Conservation (phyloP, 2,113 vertebrate genomes). For the Pao palembangensis region DNA sequence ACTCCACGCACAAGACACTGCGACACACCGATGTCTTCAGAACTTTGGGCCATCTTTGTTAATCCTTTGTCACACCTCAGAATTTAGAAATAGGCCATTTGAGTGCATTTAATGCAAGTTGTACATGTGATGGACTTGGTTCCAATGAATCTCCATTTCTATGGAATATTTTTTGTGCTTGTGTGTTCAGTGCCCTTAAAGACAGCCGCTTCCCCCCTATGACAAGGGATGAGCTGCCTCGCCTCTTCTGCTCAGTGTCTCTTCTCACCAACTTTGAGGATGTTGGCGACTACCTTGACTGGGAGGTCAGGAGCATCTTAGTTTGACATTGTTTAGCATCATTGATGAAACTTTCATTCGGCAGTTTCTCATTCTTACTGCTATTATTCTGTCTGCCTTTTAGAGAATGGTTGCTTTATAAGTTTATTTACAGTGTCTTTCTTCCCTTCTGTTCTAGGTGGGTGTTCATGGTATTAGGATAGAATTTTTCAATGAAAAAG, state of each 20-base stretch:
- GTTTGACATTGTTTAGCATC: background rate
- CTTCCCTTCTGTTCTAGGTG: conserved; percentile 78
- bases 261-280: conserved; percentile 99
- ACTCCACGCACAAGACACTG: too few relatives aligned
- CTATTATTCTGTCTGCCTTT: background rate
- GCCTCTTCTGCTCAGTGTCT: conserved; percentile 99
- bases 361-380: background rate
- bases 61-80: background rate
- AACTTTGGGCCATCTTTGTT: background rate
- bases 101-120: background rate
- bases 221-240: conserved; percentile 99
- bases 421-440: too few relatives aligned
- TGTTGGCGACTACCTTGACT: conserved; percentile 99
- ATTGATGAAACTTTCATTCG: background rate
- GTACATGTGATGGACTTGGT: background rate
- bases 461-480: conserved; percentile 99
- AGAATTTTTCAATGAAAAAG: conserved; percentile 99
- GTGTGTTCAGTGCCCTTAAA: conserved; percentile 96
- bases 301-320: conserved; percentile 85
- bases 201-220: conserved; percentile 99
- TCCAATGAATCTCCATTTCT: background rate
- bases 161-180: conserved; percentile 19
- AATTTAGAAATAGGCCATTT: background rate
- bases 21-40: too few relatives aligned
- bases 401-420: background rate